phyloP scores from a whole-genome alignment of 2,888 invertebrate species.

The Zygothrica quintamaculata region DNA sequence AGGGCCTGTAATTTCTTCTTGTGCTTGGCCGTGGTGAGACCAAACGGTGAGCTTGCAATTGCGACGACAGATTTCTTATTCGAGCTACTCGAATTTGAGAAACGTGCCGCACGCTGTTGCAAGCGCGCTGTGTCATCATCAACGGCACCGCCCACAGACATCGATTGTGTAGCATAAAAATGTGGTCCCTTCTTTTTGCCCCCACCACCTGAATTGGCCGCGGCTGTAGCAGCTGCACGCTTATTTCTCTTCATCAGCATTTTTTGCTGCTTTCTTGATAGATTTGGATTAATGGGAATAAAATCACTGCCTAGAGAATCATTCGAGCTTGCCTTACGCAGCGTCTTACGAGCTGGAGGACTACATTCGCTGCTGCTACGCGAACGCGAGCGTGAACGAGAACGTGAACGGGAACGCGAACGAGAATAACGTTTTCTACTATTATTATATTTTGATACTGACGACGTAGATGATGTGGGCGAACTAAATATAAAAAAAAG shows the following conservation, averaged over 20 bases:
- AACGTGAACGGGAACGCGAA: constrained; percentile 72
- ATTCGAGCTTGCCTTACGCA: constrained; percentile 77
- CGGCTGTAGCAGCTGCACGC: constrained; percentile 60
- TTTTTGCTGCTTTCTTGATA: constrained; percentile 83
- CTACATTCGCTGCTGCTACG: constrained; percentile 53
- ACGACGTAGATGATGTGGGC: constrained; percentile 64
- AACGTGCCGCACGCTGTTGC: constrained; percentile 95
- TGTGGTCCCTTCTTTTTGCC: constrained; percentile 86
- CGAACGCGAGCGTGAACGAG: constrained; percentile 85
- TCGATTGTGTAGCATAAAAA: constrained; percentile 86
- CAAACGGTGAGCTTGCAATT: constrained; percentile 79
- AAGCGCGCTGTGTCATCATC: constrained; percentile 91
- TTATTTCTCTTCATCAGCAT: constrained; percentile 83
- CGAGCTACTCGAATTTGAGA: constrained; percentile 84
- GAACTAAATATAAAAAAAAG: constrained; percentile 64
- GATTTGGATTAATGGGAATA: constrained; percentile 76
- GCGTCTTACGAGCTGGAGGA: constrained; percentile 63
- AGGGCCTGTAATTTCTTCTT: constrained; percentile 56
- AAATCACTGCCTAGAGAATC: constrained; percentile 84
- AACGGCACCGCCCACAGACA: constrained; percentile 88
- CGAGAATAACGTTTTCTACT: constrained; percentile 71
- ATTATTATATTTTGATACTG: constrained; percentile 68
- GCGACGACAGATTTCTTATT: constrained; percentile 80
- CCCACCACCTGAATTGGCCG: constrained; percentile 11
- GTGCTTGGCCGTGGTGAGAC: constrained; percentile 68